Evolutionary conservation across 2,113 vertebrate genomes (phyloP), one percentile per base, ranked within the genome.

Genomic region (Platichthys stellatus): DNA sequence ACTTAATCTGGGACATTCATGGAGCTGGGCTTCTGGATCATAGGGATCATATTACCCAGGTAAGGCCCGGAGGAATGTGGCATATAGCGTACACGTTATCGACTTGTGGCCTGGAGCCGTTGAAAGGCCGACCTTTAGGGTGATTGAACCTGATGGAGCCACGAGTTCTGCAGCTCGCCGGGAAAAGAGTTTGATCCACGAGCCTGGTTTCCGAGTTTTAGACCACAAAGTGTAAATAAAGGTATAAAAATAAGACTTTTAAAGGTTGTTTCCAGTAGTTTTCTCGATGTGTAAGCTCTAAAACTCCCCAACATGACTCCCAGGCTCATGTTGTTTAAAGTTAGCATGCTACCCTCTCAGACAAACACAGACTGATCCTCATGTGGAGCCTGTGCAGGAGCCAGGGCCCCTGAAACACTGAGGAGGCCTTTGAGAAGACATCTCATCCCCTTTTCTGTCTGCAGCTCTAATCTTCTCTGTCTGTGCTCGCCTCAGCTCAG

Each of bases 81-180:
- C 53, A 14, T 64, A 54, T 62, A 84, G 80, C 79, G 84, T 80
- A 87, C 72, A 40, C 45, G 80, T 89, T 88, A 88, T 92, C 86
- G 74, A 81, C 84, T 75, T 71, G 59, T 57, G 82, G 87, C 72
- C 85, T 65, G 80, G 17, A 82, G 71, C 58, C 11, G 89, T 82
- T 85, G 88, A 91, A 88, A 93, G 83, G 79, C 73, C 72, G 80
- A 90, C 86, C 86, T 92, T 83, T 87, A 63, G 51, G 66, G 63
- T 87, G 66, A 89, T 89, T 88, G 90, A 86, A 91, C 63, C 78
- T 82, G 81, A 91, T 84, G 86, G 76, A 89, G 84, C 15, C 61
- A 47, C 31, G 31, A 31, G 31, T 31, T 31, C 31, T 31, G 31
- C 31, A 7, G 31, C 31, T 7, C 31, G 31, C 31, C 31, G 31